Evolutionary conservation across 2,888 invertebrate species (phyloP), one percentile per base, ranked within the genome.

Genomic region (Ceriagrion tenellum): DNA sequence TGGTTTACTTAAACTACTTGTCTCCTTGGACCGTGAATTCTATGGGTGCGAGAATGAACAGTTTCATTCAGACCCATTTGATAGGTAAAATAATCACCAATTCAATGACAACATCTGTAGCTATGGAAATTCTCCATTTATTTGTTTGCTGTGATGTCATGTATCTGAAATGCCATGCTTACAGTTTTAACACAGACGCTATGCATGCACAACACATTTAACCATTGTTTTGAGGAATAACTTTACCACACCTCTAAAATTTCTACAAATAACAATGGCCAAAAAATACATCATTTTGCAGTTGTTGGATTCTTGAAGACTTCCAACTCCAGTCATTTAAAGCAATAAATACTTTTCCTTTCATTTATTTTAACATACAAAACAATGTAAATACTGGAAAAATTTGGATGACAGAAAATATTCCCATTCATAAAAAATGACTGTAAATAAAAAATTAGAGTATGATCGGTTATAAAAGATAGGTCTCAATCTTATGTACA

Each of bases 401-500:
- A n/a, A 69, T 69, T 89, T 55, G 63, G 40, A 47, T 93, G 63
- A 69, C 69, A 93, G 93, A 93, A 93, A 93, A n/a, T 69, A 63
- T 55, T 89, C 89, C 6, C 20, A 89, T 55, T 55, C 55, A 55
- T 55, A 12, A 47, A 55, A 55, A 89, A 89, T 89, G 47, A 89
- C 89, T 69, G 40, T 35, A 93, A 93, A 93, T 74, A 40, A 93
- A 69, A 55, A 93, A 59, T 59, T 93, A 93, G 69, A 20, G 59
- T 59, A 74, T 47, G 26, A 93, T 93, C 69, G 40, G 69, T 93
- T 93, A 93, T 93, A 63, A 93, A 93, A 93, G 93, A 69, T 93
- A 93, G 93, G 40, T 93, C 69, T 47, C n/a, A 55, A 74, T 93
- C 69, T 93, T 93, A 93, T 93, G 93, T 69, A 93, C 69, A 69